These are phyloP conservation scores for Actenoides lindsayi DNA, from an alignment of 2,113 vertebrate genomes.

Conservation along the genomic window DNA sequence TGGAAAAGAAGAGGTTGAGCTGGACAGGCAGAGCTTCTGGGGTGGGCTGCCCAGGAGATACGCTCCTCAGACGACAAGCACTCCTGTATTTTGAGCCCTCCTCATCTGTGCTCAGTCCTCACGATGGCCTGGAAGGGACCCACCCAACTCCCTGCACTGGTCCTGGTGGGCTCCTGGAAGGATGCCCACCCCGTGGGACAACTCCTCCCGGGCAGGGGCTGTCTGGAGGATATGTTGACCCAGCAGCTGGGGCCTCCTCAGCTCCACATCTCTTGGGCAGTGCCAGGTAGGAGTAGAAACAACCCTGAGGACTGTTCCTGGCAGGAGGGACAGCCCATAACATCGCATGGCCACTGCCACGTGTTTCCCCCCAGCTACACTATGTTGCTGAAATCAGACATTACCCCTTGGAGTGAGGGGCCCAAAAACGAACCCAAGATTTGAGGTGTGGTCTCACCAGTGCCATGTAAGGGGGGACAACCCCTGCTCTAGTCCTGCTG, in stretches of 20 bases:
- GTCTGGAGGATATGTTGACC: not conserved
- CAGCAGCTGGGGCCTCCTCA: not conserved
- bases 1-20: not conserved
- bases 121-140: fast-evolving
- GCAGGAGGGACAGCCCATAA: not conserved
- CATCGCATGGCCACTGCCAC: fast-evolving
- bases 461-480: too few relatives aligned
- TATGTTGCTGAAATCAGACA: not conserved
- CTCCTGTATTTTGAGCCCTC: not conserved
- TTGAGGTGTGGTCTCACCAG: too few relatives aligned
- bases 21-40: not conserved
- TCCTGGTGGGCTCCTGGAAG: not conserved
- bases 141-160: fast-evolving
- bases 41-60: not conserved
- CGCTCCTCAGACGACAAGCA: fast-evolving
- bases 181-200: fast-evolving
- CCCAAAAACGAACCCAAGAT: too few relatives aligned
- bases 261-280: not conserved
- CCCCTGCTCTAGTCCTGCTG: too few relatives aligned
- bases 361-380: not conserved
- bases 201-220: not conserved
- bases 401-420: too few relatives aligned
- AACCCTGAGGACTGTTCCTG: not conserved
- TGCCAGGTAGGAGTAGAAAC: not conserved
- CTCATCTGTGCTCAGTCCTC: not conserved